A percentile compares a stretch with the other conserved stretches of the same genome.
These are phyloP conservation scores for Phoxinus phoxinus DNA, from an alignment of 2,113 vertebrate genomes.

Conservation along the genomic window DNA sequence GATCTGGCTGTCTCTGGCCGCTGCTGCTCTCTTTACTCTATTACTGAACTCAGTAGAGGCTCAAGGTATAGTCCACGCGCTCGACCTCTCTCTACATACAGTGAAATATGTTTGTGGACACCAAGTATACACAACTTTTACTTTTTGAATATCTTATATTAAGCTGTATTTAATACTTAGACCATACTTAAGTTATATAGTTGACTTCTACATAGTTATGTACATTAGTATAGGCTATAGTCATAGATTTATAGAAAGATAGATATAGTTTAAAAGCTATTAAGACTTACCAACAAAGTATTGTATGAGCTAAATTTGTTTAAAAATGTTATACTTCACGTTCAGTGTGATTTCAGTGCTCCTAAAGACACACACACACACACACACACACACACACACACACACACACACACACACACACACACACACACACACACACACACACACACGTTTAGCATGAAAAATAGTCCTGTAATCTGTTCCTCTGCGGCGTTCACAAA, in stretches of 20 bases:
- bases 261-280: neutral
- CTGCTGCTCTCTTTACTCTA: constrained; percentile 83
- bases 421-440: neutral
- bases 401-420: no score
- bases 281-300: neutral
- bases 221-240: neutral
- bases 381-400: neutral
- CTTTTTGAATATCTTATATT: neutral
- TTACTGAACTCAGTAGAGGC: constrained; percentile 87
- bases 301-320: neutral
- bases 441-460: neutral
- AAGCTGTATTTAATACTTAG: neutral
- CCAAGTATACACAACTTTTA: neutral
- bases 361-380: neutral
- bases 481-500: constrained; percentile 24
- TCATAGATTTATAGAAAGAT: neutral
- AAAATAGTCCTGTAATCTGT: neutral
- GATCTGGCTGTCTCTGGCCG: constrained; percentile 83
- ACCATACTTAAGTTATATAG: no score
- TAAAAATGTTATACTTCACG: neutral
- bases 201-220: neutral
- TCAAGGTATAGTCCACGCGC: constrained; percentile 87
- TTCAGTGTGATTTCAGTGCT: neutral
- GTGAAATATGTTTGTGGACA: neutral
- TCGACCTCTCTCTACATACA: neutral